A percentile compares a stretch with the other conserved stretches of the same genome.
Conservation (phyloP, 2,113 vertebrate species). For the Eublepharis macularius region DNA sequence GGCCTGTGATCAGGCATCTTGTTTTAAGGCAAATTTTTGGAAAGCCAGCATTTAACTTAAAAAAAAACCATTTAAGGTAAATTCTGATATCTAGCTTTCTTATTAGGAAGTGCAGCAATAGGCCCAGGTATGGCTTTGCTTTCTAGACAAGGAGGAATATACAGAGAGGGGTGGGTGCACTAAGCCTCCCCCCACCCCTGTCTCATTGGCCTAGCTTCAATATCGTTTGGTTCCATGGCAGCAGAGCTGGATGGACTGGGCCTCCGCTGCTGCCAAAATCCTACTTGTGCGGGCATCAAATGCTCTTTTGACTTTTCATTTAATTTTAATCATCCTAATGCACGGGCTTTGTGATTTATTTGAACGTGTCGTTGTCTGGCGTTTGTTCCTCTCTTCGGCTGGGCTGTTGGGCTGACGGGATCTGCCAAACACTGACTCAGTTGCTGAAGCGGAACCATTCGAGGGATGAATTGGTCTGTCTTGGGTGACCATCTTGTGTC, state of each 20-base stretch:
- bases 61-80: too few species aligned
- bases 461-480: background rate
- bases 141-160: too few species aligned
- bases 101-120: too few species aligned
- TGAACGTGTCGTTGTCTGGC: background rate
- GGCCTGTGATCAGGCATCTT: too few species aligned
- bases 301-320: background rate
- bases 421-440: background rate
- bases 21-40: too few species aligned
- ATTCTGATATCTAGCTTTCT: too few species aligned
- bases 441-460: background rate
- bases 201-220: too few species aligned
- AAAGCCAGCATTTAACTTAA: too few species aligned
- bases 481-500: slow-evolving; percentile 35
- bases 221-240: background rate
- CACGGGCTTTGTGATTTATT: background rate
- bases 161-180: too few species aligned
- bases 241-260: background rate
- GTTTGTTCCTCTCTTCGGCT: accelerated
- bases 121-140: too few species aligned
- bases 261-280: background rate
- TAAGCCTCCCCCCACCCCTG: too few species aligned
- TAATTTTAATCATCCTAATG: background rate
- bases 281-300: accelerated
- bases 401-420: background rate